These are phyloP conservation scores for Chunga burmeisteri DNA, from an alignment of 2,113 vertebrate species.

Conservation along the genomic window DNA sequence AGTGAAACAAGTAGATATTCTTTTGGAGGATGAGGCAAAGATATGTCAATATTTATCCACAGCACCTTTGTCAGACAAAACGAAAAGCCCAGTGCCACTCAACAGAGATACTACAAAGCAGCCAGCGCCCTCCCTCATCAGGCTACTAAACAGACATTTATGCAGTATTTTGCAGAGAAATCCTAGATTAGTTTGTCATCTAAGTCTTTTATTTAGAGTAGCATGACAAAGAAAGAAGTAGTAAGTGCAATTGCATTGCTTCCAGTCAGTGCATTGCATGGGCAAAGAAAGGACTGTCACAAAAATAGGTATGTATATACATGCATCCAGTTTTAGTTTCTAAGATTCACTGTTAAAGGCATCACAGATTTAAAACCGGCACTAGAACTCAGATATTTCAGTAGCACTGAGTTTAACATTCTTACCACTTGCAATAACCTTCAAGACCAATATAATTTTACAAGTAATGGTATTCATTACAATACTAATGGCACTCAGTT, in stretches of 20 bases:
- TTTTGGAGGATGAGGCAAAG: not conserved
- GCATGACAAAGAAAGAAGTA: not conserved
- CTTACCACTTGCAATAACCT: not conserved
- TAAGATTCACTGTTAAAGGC: not conserved
- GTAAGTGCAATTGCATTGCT: not conserved
- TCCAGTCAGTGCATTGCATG: not conserved
- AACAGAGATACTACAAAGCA: not conserved
- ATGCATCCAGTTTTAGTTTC: not conserved
- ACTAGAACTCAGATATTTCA: not conserved
- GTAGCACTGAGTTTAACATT: not conserved
- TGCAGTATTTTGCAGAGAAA: not conserved
- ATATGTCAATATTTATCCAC: not conserved
- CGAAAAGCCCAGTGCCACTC: not conserved
- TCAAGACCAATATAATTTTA: not conserved
- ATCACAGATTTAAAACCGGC: not conserved
- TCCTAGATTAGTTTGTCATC: not conserved
- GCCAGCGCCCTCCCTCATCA: not conserved
- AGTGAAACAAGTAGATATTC: not conserved
- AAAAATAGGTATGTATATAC: not conserved
- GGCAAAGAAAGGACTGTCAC: not conserved
- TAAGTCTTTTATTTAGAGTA: not conserved
- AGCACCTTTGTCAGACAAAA: not conserved
- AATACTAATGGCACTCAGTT: not conserved
- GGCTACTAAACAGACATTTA: not conserved
- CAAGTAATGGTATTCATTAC: not conserved